Base-by-base conservation (phyloP, 1,140 invertebrate species). In the Druon quercuslanigerum region DNA sequence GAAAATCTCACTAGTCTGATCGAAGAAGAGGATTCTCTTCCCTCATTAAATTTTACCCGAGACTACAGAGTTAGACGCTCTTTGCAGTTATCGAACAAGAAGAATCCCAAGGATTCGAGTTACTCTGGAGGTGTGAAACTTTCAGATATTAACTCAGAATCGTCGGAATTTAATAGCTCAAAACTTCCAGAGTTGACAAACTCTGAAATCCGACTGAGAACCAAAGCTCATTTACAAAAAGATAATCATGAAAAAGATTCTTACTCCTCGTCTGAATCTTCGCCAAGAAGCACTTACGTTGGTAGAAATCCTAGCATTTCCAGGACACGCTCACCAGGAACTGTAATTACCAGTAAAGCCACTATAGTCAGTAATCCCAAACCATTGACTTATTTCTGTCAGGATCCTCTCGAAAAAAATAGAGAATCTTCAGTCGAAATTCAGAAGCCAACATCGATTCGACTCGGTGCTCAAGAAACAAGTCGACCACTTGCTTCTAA, bases 81-180 rank as follows among this genome's bases (percentile, higher is more conserved):
- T 13, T 90, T 95, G 57, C 93, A 95, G 84, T 93, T 94, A 83
- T 92, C 93, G 0, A 92, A 92, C 66, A 80, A 73, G 14, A 56
- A 54, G 57, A 77, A 50, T 52, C 54, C 33, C 17, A 60, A 75
- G 2, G 57, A 40, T 51, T 60, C 51, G 50, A 75, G 71, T 50
- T 25, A 78, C 51, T 57, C 19, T 20, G n/a, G 70, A 46, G 1
- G 40, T 13, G 72, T 16, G 17, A 73, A 80, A 51, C 51, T n/a
- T 57, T 50, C 71, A 51, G 52, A 74, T 20, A 12, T 46, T 6
- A 19, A 73, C 14, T 46, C 60, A 14, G 60, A 66, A n/a, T 14
- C 12, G 40, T 46, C 40, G 0, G 60, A 66, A 40, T 40, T 40
- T 14, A 40, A 66, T 14, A 16, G 33, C 25, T 40, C 60, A 16